A percentile compares a stretch with the other conserved stretches of the same genome.
Conservation (phyloP, 2,888 invertebrate species). For the Amphipyra tragopoginis region DNA sequence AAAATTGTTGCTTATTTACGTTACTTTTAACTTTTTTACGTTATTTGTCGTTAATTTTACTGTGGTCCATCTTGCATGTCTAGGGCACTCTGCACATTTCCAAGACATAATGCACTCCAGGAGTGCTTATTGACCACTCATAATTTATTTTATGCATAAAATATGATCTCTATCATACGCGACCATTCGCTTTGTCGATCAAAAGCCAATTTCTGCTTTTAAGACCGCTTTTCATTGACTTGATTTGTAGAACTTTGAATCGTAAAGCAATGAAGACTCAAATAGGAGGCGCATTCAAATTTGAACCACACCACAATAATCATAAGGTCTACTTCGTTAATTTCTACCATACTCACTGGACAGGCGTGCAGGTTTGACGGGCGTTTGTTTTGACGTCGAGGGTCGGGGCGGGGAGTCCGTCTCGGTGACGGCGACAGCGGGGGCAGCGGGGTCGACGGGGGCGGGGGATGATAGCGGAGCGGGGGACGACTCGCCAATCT, state of each 20-base stretch:
- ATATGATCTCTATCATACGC: no score
- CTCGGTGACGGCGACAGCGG: conserved; percentile 54
- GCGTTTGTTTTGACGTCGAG: conserved; percentile 81
- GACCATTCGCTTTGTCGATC: no score
- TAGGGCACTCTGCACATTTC: no score
- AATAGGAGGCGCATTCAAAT: conserved; percentile 43
- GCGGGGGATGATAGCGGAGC: conserved; percentile 54
- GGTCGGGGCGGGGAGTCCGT: conserved; percentile 65
- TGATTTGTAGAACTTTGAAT: not conserved
- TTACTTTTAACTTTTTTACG: not conserved
- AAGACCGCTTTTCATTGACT: no score
- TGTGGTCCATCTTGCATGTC: no score
- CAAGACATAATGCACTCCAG: no score
- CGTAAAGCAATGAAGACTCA: not conserved
- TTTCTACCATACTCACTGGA: conserved; percentile 82
- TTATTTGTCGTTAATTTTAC: not conserved
- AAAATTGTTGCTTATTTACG: not conserved
- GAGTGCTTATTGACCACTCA: no score
- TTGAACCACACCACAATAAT: conserved; percentile 46
- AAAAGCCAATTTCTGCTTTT: no score
- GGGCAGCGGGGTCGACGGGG: conserved; percentile 44
- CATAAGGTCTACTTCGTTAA: conserved; percentile 38
- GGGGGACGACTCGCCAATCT: conserved; percentile 69
- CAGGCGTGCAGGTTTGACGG: conserved; percentile 85
- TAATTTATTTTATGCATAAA: no score